These are phyloP conservation scores for Colletes latitarsis DNA, from an alignment of 1,140 invertebrate species.

Conservation along the genomic window DNA sequence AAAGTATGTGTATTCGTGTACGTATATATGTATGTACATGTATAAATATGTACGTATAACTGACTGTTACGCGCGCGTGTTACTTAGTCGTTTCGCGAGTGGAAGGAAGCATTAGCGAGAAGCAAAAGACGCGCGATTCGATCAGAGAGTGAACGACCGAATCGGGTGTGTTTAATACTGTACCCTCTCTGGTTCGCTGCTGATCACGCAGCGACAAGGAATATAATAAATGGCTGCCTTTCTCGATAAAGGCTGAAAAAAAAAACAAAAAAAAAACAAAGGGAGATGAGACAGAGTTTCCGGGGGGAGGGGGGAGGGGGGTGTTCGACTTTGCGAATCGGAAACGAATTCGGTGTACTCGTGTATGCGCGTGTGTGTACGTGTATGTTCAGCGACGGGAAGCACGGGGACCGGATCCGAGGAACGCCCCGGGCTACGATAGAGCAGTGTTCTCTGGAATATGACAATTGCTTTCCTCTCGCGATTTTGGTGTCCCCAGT, in stretches of 20 bases:
- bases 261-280: not conserved
- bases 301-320: too few species aligned
- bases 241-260: constrained; percentile 36
- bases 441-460: constrained; percentile 32
- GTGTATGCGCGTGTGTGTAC: not conserved
- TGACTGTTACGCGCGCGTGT: constrained; percentile 12
- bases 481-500: constrained; percentile 74
- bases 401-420: constrained; percentile 43
- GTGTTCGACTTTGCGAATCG: too few species aligned
- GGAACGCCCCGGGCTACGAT: constrained; percentile 30
- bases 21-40: constrained; percentile 6
- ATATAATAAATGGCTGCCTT: constrained; percentile 62
- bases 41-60: constrained; percentile 27
- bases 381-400: constrained; percentile 5
- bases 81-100: constrained; percentile 23
- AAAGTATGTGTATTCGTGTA: constrained; percentile 30
- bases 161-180: constrained; percentile 58
- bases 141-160: constrained; percentile 14
- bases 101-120: constrained; percentile 53
- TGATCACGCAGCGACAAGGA: constrained; percentile 36
- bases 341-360: not conserved
- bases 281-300: not conserved
- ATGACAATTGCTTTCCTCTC: constrained; percentile 21
- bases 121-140: constrained; percentile 46
- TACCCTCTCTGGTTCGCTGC: constrained; percentile 35